Conservation (phyloP, 2,888 invertebrate species). For the Nemurella pictetii region DNA sequence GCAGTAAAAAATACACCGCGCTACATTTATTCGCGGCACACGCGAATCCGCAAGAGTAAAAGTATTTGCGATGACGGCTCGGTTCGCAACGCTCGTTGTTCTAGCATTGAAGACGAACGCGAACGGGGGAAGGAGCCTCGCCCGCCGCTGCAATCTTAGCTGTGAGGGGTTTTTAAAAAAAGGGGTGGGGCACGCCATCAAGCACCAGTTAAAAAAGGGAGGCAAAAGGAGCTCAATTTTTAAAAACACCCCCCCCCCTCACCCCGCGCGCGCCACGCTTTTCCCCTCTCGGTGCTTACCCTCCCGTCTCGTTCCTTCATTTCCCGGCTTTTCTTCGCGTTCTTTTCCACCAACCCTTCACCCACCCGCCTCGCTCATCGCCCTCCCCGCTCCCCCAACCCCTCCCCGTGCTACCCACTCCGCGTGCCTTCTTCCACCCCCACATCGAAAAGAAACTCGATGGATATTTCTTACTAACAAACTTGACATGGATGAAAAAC, state of each 20-base stretch:
- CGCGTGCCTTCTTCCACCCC: too few relatives aligned
- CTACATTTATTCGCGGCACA: background rate
- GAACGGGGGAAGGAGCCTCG: background rate
- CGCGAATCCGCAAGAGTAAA: slow-evolving; percentile 9
- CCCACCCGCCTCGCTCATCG: background rate
- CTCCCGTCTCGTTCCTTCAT: background rate
- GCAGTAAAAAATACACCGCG: background rate
- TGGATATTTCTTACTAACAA: slow-evolving; percentile 18
- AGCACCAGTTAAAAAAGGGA: slow-evolving; percentile 33
- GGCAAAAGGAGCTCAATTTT: slow-evolving; percentile 31
- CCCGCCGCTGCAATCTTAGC: slow-evolving; percentile 26
- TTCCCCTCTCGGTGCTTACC: background rate
- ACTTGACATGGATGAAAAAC: slow-evolving; percentile 1
- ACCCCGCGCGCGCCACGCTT: background rate
- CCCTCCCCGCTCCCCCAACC: background rate
- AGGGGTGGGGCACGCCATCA: slow-evolving; percentile 30
- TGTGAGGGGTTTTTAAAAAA: slow-evolving; percentile 31
- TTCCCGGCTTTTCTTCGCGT: slow-evolving; percentile 9
- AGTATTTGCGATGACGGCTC: slow-evolving; percentile 15
- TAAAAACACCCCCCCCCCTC: slow-evolving; percentile 25
- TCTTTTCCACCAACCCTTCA: slow-evolving; percentile 14
- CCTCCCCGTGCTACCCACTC: too few relatives aligned
- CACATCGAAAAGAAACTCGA: background rate
- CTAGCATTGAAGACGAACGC: slow-evolving; percentile 15
- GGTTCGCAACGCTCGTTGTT: slow-evolving; percentile 20